Percentiles rank a stretch among this genome's conserved stretches.
These are phyloP conservation scores for Labeo rohita DNA, from an alignment of 2,113 vertebrate species.

Conservation along the genomic window DNA sequence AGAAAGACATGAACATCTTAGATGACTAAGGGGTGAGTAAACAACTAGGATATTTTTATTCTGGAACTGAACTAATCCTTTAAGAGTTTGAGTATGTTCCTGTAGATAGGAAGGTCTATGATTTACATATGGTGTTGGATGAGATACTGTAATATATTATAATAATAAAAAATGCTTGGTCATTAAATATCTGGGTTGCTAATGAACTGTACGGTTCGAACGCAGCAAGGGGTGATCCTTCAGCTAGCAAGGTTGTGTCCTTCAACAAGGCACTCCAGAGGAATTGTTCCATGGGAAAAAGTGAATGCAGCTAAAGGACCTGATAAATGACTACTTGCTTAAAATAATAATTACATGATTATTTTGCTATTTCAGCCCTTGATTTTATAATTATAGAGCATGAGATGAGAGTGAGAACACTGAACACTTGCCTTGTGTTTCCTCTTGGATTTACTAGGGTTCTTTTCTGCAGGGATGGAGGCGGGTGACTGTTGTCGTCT, in stretches of 20 bases:
- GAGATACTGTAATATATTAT: neutral
- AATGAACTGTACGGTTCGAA: neutral
- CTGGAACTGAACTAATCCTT: no score
- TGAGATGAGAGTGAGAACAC: neutral
- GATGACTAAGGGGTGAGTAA: no score
- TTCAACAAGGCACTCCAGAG: neutral
- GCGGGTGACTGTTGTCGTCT: conserved; percentile 78
- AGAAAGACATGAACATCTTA: no score
- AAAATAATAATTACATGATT: conserved; percentile 29
- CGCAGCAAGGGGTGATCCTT: neutral
- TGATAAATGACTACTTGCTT: conserved; percentile 2
- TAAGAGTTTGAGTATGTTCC: neutral
- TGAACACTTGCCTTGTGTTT: conserved; percentile 89
- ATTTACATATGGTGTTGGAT: neutral
- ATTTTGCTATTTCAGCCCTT: neutral
- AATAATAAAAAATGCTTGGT: neutral
- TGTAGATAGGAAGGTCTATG: neutral
- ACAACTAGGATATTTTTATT: no score
- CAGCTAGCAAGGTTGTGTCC: neutral
- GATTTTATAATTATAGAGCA: neutral
- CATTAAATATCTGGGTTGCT: neutral
- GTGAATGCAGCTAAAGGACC: neutral
- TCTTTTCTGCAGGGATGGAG: conserved; percentile 77
- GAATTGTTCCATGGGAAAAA: neutral
- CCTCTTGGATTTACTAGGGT: conserved; percentile 86